phyloP scores from a whole-genome alignment of 1,140 invertebrate species.

The Anastatus disparis region DNA sequence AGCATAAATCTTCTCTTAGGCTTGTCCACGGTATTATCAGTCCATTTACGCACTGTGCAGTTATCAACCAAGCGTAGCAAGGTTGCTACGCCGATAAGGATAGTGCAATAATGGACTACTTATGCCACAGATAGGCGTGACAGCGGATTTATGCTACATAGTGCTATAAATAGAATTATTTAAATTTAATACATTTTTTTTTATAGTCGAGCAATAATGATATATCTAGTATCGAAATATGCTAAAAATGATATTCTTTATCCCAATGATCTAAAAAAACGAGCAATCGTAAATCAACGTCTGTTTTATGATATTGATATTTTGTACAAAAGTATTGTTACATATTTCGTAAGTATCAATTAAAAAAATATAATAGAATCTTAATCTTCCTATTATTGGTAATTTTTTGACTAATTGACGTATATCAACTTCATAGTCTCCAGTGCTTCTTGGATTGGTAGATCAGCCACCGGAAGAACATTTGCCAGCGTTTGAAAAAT shows the following conservation, averaged over 20 bases:
- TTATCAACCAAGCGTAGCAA: no score
- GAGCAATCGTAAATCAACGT: slow-evolving; percentile 71
- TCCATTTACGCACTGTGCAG: no score
- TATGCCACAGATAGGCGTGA: no score
- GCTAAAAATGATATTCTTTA: slow-evolving; percentile 70
- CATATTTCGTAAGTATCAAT: slow-evolving; percentile 57
- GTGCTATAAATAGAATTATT: no score
- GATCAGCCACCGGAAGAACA: slow-evolving; percentile 39
- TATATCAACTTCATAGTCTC: slow-evolving; percentile 23
- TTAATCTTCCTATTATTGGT: no score
- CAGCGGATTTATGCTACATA: no score
- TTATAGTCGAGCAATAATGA: slow-evolving; percentile 68
- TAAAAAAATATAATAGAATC: not conserved
- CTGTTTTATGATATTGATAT: slow-evolving; percentile 74
- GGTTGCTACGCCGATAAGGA: no score
- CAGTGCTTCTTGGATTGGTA: slow-evolving; percentile 62
- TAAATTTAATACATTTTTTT: no score
- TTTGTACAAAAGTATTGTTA: slow-evolving; percentile 63
- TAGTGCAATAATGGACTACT: no score
- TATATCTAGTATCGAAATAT: slow-evolving; percentile 73
- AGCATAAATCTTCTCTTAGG: no score
- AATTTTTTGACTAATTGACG: no score
- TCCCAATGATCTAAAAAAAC: slow-evolving; percentile 70
- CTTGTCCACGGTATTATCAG: no score
- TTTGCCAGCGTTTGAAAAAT: slow-evolving; percentile 61